phyloP scores from a whole-genome alignment of 2,113 vertebrate species.

The Scolopax mira region DNA sequence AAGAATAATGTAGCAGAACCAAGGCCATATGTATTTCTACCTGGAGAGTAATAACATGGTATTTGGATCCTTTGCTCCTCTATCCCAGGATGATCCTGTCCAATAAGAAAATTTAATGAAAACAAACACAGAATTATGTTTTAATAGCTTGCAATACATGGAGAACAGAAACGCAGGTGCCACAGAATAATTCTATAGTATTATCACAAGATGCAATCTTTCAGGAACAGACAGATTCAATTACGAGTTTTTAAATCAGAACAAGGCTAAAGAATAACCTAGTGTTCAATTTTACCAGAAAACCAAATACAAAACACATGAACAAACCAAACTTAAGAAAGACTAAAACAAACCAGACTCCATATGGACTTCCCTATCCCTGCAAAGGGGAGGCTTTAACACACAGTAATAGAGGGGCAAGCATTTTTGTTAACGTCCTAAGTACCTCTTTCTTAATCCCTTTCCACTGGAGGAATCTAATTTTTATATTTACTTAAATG shows the following conservation, averaged over 20 bases:
- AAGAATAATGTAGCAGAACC: neutral
- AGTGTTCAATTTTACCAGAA: neutral
- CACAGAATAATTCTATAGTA: neutral
- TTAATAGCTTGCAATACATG: neutral
- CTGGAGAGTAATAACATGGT: neutral
- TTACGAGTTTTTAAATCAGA: neutral
- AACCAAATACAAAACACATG: neutral
- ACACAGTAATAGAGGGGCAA: too few relatives aligned
- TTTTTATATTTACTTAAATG: neutral
- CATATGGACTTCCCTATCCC: neutral
- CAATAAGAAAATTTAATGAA: neutral
- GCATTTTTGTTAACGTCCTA: neutral
- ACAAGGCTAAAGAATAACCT: neutral
- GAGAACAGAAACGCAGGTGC: neutral
- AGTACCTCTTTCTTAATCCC: neutral
- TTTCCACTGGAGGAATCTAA: neutral
- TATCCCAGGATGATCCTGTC: neutral
- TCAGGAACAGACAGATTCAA: neutral
- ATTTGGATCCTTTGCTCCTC: neutral
- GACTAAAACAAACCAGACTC: neutral
- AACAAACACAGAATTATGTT: neutral
- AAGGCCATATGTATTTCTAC: neutral
- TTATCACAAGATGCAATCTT: neutral
- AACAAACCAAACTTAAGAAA: neutral
- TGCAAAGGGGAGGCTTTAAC: neutral